Evolutionary conservation across 2,113 vertebrate species (phyloP).

Genomic region (Monopterus albus): DNA sequence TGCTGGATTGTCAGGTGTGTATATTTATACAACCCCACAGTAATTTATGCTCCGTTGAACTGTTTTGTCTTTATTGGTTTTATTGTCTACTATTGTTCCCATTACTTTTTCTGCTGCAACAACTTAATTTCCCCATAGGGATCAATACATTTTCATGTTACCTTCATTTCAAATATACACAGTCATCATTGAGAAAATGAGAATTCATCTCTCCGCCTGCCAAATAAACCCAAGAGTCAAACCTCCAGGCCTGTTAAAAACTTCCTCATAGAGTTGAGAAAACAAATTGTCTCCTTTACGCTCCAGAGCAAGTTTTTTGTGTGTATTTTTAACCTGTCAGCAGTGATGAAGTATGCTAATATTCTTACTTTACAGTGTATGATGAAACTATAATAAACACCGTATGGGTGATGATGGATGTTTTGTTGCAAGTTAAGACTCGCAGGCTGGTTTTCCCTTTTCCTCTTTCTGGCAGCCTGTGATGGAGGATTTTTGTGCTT

Average conservation of each 20-base stretch:
- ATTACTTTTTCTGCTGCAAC: constrained; percentile 29
- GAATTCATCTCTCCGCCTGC: constrained; percentile 19
- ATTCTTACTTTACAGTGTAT: constrained; percentile 60
- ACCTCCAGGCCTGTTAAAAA: constrained; percentile 28
- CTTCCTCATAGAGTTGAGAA: not conserved
- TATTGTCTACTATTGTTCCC: constrained; percentile 26
- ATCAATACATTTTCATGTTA: constrained; percentile 44
- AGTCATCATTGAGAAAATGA: constrained; percentile 32
- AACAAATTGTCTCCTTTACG: constrained; percentile 32
- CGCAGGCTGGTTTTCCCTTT: constrained; percentile 1
- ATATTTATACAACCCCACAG: constrained; percentile 25
- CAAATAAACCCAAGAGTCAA: constrained; percentile 5
- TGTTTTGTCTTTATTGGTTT: constrained; percentile 53
- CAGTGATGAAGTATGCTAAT: constrained; percentile 69
- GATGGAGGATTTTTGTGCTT: constrained; percentile 45
- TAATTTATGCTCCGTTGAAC: constrained; percentile 43
- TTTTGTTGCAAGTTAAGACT: constrained; percentile 34
- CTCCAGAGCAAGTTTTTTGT: constrained; percentile 11
- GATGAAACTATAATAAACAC: constrained; percentile 63
- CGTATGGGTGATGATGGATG: constrained; percentile 56
- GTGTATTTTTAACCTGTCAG: constrained; percentile 53
- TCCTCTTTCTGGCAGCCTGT: constrained; percentile 32
- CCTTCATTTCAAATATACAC: constrained; percentile 17
- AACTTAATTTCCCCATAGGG: constrained; percentile 33
- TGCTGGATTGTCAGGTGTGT: constrained; percentile 12